Evolutionary conservation across 2,888 invertebrate genomes (phyloP), one percentile per base, ranked within the genome.

Genomic region (Cataglyphis rosenhaueri): DNA sequence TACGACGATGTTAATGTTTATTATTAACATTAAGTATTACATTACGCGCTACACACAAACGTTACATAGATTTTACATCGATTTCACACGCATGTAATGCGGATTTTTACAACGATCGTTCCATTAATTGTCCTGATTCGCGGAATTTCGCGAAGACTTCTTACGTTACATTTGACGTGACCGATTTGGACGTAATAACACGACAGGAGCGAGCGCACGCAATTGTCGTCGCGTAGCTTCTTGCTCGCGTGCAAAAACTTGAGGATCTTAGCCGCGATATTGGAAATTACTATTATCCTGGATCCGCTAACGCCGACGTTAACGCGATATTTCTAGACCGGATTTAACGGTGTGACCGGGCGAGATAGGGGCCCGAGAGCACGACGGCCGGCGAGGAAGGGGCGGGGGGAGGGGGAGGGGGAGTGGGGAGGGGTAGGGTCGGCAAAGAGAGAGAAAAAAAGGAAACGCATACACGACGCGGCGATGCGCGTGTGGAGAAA

Each of bases 341-440:
- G 85, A 88, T 86, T 88, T 88, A 88, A 86, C 88, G 85, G 83
- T 81, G 86, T 86, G 68, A 81, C 79, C 61, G 41, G 35, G 52
- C 21, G 48, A 48, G 29, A 82, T 73, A 48, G 73, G 57, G 38
- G 65, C n/a, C 48, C 25, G 59, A 32, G 81, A 73, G 71, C 73
- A 62, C 38, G 55, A 18, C 1, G 62, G 44, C 48, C 62, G 6
- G 48, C 6, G 44, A 8, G 41, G n/a, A 18, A 1, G 9, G 12
- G n/a, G 4, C 0, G 9, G 12, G 9, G 62, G 21, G 35, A 21
- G 21, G 15, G 76, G 55, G 29, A 25, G 25, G 25, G 25, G 25
- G 25, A 1, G 0, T 21, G 21, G 21, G 57, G 41, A n/a, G 52
- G 32, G 35, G 32, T 8, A 59, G 44, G 57, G 9, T 25, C 35